A percentile compares a stretch with the other conserved stretches of the same genome.
phyloP scores from a whole-genome alignment of 2,888 invertebrate species.

The Neria commutata region DNA sequence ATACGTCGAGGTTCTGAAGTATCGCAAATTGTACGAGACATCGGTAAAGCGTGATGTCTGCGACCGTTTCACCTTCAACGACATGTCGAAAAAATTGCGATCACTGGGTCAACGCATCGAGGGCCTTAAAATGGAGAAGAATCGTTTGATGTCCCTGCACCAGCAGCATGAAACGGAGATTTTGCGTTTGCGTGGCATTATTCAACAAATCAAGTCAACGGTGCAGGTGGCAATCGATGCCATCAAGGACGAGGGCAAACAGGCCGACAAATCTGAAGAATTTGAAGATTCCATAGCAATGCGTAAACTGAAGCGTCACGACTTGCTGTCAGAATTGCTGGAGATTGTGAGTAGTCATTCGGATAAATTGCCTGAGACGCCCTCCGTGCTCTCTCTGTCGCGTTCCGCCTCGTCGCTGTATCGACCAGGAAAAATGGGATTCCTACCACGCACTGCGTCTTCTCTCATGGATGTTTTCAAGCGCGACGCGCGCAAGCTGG shows the following conservation, averaged over 20 bases:
- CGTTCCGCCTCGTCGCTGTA: conserved; percentile 63
- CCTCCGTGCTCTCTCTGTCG: conserved; percentile 54
- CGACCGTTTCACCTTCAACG: conserved; percentile 60
- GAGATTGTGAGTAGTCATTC: conserved; percentile 50
- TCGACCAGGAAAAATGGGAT: conserved; percentile 71
- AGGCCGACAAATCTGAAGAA: conserved; percentile 29
- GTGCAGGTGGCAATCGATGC: conserved; percentile 66
- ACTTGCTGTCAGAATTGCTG: conserved; percentile 65
- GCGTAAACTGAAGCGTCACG: conserved; percentile 65
- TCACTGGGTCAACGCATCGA: conserved; percentile 60
- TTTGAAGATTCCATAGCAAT: conserved; percentile 42
- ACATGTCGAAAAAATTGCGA: conserved; percentile 63
- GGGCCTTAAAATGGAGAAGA: conserved; percentile 47
- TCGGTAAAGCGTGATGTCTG: conserved; percentile 60
- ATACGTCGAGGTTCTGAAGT: conserved; percentile 60
- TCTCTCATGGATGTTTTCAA: conserved; percentile 48
- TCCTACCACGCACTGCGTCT: conserved; percentile 65
- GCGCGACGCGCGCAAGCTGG: conserved; percentile 41
- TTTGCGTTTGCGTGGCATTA: conserved; percentile 64
- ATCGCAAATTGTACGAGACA: conserved; percentile 58
- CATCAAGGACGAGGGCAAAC: conserved; percentile 54
- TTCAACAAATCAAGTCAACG: conserved; percentile 69
- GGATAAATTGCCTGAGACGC: conserved; percentile 45
- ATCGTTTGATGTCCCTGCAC: conserved; percentile 48
- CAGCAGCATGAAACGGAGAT: conserved; percentile 65